Base-by-base conservation (phyloP, 1,140 invertebrate genomes). In the Vollenhovia emeryi region DNA sequence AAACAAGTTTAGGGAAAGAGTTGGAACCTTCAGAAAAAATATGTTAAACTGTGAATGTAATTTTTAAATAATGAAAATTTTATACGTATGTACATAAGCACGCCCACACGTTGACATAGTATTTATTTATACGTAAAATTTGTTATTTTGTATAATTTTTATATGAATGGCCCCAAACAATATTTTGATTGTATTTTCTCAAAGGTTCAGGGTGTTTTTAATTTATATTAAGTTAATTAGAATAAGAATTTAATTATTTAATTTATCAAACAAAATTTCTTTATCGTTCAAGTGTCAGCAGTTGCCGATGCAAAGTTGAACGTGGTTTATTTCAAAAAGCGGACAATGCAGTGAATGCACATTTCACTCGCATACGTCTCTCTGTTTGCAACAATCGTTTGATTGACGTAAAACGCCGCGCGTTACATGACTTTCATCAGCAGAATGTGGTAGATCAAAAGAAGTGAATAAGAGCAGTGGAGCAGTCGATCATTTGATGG, bases 361-460 rank as follows among this genome's bases (percentile, higher is more conserved):
- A 73, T 73, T 73, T 52, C 48, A 52, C 45, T 52, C 15, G 43
- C 45, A 48, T 73, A 73, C 27, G 33, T 55, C 48, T 73, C n/a
- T 52, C 48, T 52, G 69, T 48, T 73, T 73, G 30, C n/a, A 55
- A 73, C 69, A 73, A 73, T 73, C 30, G 69, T 73, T 73, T 73
- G 45, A 73, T 55, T 48, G 69, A 52, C 69, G 30, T 50, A 55
- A 73, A 55, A 52, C n/a, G 30, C 18, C 36, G 30, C 2, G 30
- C n/a, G 48, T 73, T 52, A 73, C 69, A 73, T 73, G 48, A 73
- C 48, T 73, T 73, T 73, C 48, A 73, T 73, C 69, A 48, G 30
- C 11, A 55, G 30, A 73, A 73, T 55, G 48, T 52, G 69, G 45
- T 73, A 36, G 68, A 71, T 33, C 48, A 73, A 73, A 73, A 73